A percentile compares a stretch with the other conserved stretches of the same genome.
phyloP scores from a whole-genome alignment of 2,797 vertebrate species.

The Acipenser oxyrinchus region DNA sequence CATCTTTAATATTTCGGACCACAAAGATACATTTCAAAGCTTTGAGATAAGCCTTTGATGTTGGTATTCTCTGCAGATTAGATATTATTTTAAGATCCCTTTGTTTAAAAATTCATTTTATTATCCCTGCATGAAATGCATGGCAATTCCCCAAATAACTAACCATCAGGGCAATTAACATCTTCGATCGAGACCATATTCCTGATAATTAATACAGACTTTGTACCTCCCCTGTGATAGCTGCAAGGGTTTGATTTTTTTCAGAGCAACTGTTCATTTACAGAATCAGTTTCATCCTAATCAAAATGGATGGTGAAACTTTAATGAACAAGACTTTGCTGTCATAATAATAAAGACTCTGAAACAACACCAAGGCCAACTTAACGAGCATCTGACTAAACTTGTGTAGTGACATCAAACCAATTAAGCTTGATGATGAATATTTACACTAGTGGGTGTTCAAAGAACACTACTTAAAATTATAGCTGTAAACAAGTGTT shows the following conservation, averaged over 20 bases:
- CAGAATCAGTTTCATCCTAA: constrained; percentile 84
- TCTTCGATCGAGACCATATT: constrained; percentile 95
- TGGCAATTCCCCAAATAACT: constrained; percentile 94
- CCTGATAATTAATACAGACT: constrained; percentile 98
- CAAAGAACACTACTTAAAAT: constrained; percentile 65
- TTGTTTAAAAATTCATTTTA: constrained; percentile 99
- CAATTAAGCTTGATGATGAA: constrained; percentile 86
- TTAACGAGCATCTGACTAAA: constrained; percentile 59
- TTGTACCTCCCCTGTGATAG: constrained; percentile 83
- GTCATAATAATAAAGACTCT: constrained; percentile 95
- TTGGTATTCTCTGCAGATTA: constrained; percentile 93
- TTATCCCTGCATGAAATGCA: constrained; percentile 97
- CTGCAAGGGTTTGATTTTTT: constrained; percentile 83
- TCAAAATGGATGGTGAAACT: constrained; percentile 94
- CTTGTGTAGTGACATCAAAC: constrained; percentile 72
- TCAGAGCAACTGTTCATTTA: constrained; percentile 82
- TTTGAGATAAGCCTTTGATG: constrained; percentile 92
- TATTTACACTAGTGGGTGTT: constrained; percentile 74
- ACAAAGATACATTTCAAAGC: constrained; percentile 99
- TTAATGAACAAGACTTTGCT: constrained; percentile 88
- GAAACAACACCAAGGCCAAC: constrained; percentile 80
- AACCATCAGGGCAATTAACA: constrained; percentile 98
- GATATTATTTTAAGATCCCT: constrained; percentile 99
- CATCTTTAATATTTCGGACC: constrained; percentile 93
- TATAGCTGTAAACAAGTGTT: constrained; percentile 60